Percentiles rank a stretch among this genome's conserved stretches.
Conservation (phyloP, 2,113 vertebrate genomes). For the Piliocolobus tephrosceles region DNA sequence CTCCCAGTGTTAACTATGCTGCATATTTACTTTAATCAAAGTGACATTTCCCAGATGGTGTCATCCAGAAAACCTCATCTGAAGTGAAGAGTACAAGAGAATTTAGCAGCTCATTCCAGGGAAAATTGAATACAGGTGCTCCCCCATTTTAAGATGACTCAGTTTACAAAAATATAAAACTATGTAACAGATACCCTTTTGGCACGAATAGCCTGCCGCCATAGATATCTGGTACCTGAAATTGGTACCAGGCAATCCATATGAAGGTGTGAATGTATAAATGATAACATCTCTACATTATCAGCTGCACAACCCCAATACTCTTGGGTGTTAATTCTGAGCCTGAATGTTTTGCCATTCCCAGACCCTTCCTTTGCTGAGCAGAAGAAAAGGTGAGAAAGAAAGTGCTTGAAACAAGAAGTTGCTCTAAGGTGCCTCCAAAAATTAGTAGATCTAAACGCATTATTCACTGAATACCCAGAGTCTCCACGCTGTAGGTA, state of each 20-base stretch:
- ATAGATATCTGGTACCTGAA: not conserved
- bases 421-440: not conserved
- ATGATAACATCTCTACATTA: not conserved
- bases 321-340: not conserved
- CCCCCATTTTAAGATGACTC: constrained; percentile 37
- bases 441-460: not conserved
- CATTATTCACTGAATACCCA: not conserved
- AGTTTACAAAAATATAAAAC: constrained; percentile 8
- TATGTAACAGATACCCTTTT: not conserved
- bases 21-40: constrained; percentile 75
- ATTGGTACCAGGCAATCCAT: not conserved
- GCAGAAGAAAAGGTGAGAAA: not conserved
- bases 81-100: constrained; percentile 35
- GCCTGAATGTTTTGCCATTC: not conserved
- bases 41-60: constrained; percentile 77
- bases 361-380: not conserved
- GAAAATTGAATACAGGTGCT: constrained; percentile 71
- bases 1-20: constrained; percentile 54
- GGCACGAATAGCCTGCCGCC: not conserved
- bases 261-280: not conserved
- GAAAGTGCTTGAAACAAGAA: not conserved
- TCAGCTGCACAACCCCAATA: not conserved
- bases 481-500: not conserved
- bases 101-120: constrained; percentile 59
- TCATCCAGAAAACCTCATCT: constrained; percentile 67